A percentile compares a stretch with the other conserved stretches of the same genome.
phyloP scores from a whole-genome alignment of 2,797 vertebrate species.

The Hirundo rustica region DNA sequence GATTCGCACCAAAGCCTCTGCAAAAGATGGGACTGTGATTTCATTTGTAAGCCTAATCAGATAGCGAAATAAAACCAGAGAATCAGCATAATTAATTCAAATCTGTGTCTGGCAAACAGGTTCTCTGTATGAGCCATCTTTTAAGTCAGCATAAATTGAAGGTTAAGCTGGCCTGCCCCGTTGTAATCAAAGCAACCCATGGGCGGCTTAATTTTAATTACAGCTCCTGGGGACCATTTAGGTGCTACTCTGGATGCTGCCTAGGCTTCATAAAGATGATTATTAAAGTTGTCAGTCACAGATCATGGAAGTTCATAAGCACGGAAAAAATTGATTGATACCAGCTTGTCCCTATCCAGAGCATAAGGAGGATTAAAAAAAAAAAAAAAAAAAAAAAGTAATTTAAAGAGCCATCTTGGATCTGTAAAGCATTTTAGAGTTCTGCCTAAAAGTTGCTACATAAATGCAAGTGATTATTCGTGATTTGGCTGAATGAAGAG shows the following conservation, averaged over 20 bases:
- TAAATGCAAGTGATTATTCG: constrained; percentile 54
- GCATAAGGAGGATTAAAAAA: background rate
- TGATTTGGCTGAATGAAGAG: constrained; percentile 47
- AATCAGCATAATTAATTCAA: constrained; percentile 64
- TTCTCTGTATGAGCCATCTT: constrained; percentile 14
- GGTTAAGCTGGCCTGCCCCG: constrained; percentile 34
- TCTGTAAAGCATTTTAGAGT: constrained; percentile 18
- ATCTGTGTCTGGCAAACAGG: background rate
- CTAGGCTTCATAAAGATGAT: constrained; percentile 32
- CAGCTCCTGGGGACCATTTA: constrained; percentile 61
- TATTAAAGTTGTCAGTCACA: constrained; percentile 62
- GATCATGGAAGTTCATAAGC: constrained; percentile 31
- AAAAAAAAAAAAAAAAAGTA: background rate
- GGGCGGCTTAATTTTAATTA: constrained; percentile 62
- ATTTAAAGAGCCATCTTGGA: constrained; percentile 17
- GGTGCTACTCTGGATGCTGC: constrained; percentile 39
- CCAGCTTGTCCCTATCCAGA: constrained; percentile 19
- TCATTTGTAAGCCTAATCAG: constrained; percentile 57
- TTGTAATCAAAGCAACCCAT: constrained; percentile 59
- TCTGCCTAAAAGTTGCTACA: constrained; percentile 9
- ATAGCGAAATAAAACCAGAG: constrained; percentile 39
- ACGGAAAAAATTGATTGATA: background rate
- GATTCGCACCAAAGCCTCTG: background rate
- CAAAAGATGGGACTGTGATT: background rate
- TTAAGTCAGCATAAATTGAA: constrained; percentile 45